phyloP scores from a whole-genome alignment of 2,113 vertebrate species.

The Xyliphius kryptos region DNA sequence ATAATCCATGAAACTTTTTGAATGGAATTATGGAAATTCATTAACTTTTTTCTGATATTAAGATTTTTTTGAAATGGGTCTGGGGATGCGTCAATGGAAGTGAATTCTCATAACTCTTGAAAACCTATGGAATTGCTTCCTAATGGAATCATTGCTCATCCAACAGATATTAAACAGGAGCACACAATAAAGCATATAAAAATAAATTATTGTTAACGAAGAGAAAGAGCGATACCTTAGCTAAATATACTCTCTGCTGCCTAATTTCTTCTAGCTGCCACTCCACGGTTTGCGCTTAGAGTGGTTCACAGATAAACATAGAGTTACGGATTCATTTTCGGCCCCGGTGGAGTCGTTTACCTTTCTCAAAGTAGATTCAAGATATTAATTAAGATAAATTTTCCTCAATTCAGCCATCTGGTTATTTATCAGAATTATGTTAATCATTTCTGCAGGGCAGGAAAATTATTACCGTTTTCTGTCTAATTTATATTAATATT shows the following conservation, averaged over 20 bases:
- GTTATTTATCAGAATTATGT: slow-evolving; percentile 99
- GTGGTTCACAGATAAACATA: slow-evolving; percentile 47
- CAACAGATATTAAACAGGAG: too few species aligned
- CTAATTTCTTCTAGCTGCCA: slow-evolving; percentile 63
- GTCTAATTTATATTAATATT: slow-evolving; percentile 98
- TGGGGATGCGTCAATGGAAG: too few species aligned
- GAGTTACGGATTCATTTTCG: slow-evolving; percentile 58
- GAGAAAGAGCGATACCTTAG: slow-evolving; percentile 56
- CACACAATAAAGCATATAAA: too few species aligned
- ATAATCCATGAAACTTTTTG: too few species aligned
- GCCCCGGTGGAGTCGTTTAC: slow-evolving; percentile 84
- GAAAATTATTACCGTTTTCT: slow-evolving; percentile 98
- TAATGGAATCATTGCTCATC: too few species aligned
- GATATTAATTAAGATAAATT: slow-evolving; percentile 99
- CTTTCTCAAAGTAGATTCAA: slow-evolving; percentile 89
- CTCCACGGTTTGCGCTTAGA: slow-evolving; percentile 55
- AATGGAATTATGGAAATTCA: too few species aligned
- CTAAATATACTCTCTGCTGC: slow-evolving; percentile 65
- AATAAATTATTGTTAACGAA: background rate
- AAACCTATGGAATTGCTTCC: too few species aligned
- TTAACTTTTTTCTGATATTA: too few species aligned
- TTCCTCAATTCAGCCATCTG: slow-evolving; percentile 97
- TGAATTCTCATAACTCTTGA: too few species aligned
- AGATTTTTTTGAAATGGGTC: too few species aligned
- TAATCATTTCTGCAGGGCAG: slow-evolving; percentile 99